Base-by-base conservation (phyloP, 2,888 invertebrate species). In the Drosophila rellima region DNA sequence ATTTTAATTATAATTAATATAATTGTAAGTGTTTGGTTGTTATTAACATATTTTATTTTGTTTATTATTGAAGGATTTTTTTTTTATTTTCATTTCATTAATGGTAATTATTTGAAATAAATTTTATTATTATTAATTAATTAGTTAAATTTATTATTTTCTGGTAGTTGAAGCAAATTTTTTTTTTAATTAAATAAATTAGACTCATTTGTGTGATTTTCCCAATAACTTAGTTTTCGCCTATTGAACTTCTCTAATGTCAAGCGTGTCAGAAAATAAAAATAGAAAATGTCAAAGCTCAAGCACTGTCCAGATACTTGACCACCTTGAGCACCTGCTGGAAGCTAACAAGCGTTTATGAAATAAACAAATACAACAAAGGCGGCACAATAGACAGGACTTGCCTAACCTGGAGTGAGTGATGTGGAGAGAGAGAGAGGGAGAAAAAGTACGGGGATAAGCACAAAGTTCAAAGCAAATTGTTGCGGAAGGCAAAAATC, bases 401-500 rank as follows among this genome's bases (percentile, higher is more conserved):
- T 33, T 37, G 20, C 11, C 20, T 23, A 15, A 18, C 26, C 18
- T 37, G 39, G 15, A 26, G 18, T 35, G 37, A 39, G 13, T 37
- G 3, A 15, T 2, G 6, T 4, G 11, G 3, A 10, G 15, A 15
- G 10, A 1, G 2, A 23, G 23, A 8, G 3, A 11, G 6, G 29
- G 11, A 11, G 35, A 15, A 5, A 37, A n/a, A 39, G 47, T 45
- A n/a, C 18, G 5, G 17, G 18, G 15, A 20, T 23, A 31, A 61
- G 52, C 61, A 56, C 51, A 63, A 74, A 81, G 87, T 83, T 85
- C 89, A 89, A 89, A 85, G 89, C 85, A 89, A 85, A 84, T 85
- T 89, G 88, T 85, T 84, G 89, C 87, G 85, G 89, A 89, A 85
- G 89, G 75, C 89, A 84, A 83, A 81, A 84, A 89, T 89, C 84